Evolutionary conservation across 2,888 invertebrate species (phyloP).

Genomic region (Orgyia antiqua): DNA sequence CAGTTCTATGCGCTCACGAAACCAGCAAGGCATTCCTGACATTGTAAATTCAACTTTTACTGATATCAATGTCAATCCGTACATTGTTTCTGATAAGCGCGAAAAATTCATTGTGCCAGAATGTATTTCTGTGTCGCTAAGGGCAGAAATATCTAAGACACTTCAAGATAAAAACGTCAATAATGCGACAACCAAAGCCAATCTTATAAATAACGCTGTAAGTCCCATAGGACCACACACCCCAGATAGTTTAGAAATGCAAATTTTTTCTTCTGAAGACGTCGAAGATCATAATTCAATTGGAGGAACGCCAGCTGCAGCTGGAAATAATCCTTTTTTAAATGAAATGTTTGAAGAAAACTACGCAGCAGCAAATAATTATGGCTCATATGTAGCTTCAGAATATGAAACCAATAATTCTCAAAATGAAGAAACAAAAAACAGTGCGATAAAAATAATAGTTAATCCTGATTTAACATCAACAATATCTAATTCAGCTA

Average conservation of each 20-base stretch:
- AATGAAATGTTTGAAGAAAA: slow-evolving; percentile 43
- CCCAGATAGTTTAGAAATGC: slow-evolving; percentile 35
- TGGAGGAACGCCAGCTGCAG: slow-evolving; percentile 35
- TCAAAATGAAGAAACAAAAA: slow-evolving; percentile 52
- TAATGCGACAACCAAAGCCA: slow-evolving; percentile 9
- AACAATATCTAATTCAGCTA: neutral
- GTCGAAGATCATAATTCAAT: slow-evolving; percentile 39
- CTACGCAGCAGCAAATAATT: slow-evolving; percentile 43
- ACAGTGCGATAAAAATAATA: slow-evolving; percentile 42
- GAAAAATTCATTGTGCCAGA: slow-evolving; percentile 61
- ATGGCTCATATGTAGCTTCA: slow-evolving; percentile 50
- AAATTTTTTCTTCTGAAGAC: slow-evolving; percentile 30
- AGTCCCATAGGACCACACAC: slow-evolving; percentile 17
- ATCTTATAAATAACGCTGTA: slow-evolving; percentile 10
- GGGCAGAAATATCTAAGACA: slow-evolving; percentile 43
- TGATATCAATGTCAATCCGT: slow-evolving; percentile 41
- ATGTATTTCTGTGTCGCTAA: slow-evolving; percentile 55
- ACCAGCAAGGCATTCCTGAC: slow-evolving; percentile 58
- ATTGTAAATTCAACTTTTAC: slow-evolving; percentile 66
- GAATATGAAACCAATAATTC: slow-evolving; percentile 64
- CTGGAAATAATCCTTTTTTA: slow-evolving; percentile 50
- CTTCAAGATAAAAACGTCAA: slow-evolving; percentile 13
- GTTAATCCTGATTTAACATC: slow-evolving; percentile 36
- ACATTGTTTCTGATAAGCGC: slow-evolving; percentile 36
- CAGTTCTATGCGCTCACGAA: slow-evolving; percentile 23